Conservation (phyloP, 2,797 vertebrate genomes). For the Bovichtus diacanthus region DNA sequence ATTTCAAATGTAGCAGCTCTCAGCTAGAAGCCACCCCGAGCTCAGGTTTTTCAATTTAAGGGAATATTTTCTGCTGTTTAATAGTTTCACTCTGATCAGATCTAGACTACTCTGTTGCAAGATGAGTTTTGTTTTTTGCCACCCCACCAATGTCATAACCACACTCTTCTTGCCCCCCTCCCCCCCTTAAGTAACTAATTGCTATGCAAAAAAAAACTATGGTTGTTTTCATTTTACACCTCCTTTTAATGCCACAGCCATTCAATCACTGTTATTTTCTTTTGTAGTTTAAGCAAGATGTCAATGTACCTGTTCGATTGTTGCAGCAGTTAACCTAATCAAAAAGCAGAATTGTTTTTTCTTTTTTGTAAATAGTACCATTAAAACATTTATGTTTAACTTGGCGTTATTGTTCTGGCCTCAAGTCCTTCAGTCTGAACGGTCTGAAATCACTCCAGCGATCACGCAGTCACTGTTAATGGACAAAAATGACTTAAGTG, state of each 20-base stretch:
- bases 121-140: constrained; percentile 53
- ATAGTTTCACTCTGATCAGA: constrained; percentile 54
- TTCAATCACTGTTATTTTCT: constrained; percentile 81
- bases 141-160: constrained; percentile 58
- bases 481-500: not conserved
- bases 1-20: constrained; percentile 76
- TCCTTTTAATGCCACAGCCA: constrained; percentile 80
- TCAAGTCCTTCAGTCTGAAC: constrained; percentile 32
- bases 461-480: too few species aligned
- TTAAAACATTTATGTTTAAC: constrained; percentile 90
- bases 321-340: constrained; percentile 86
- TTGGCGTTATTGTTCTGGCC: constrained; percentile 73
- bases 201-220: constrained; percentile 87
- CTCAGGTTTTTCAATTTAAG: constrained; percentile 84
- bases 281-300: constrained; percentile 84
- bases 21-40: constrained; percentile 69
- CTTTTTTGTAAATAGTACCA: constrained; percentile 90
- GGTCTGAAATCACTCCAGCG: not conserved
- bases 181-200: constrained; percentile 79
- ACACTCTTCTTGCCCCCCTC: constrained; percentile 19
- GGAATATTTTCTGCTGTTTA: constrained; percentile 68
- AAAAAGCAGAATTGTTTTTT: constrained; percentile 83
- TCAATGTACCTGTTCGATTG: constrained; percentile 85
- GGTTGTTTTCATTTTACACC: constrained; percentile 80
- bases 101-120: constrained; percentile 55